Percentiles rank a stretch among this genome's conserved stretches.
Evolutionary conservation across 2,888 invertebrate genomes (phyloP).

Genomic region (Cordilura impudica): DNA sequence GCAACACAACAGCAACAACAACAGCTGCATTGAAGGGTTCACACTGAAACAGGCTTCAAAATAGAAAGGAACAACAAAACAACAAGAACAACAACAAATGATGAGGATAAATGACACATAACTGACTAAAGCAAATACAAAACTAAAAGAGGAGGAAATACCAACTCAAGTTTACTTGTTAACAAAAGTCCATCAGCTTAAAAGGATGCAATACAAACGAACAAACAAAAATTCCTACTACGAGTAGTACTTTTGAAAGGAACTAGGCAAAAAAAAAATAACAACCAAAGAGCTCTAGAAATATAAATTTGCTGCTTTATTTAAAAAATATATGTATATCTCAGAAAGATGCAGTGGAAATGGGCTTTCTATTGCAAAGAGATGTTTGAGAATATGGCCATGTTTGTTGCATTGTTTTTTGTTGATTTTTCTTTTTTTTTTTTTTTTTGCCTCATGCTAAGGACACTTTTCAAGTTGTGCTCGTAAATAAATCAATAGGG

Average conservation of each 20-base stretch:
- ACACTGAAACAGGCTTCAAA: conserved; percentile 48
- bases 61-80: conserved; percentile 12
- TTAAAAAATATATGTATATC: conserved; percentile 30
- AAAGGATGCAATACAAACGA: conserved; percentile 42
- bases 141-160: conserved; percentile 14
- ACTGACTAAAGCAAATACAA: conserved; percentile 59
- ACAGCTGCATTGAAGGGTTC: conserved; percentile 59
- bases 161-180: conserved; percentile 34
- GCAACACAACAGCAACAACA: not conserved
- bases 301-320: conserved; percentile 57
- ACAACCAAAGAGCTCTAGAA: conserved; percentile 38
- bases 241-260: conserved; percentile 15
- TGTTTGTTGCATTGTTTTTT: conserved; percentile 23
- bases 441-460: conserved; percentile 42
- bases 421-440: conserved; percentile 17
- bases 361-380: not conserved
- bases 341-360: conserved; percentile 30
- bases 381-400: not conserved
- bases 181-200: conserved; percentile 51
- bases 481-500: conserved; percentile 76
- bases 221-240: conserved; percentile 10
- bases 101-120: conserved; percentile 62
- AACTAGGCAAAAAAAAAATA: conserved; percentile 21
- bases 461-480: conserved; percentile 65
- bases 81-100: conserved; percentile 41